These are phyloP conservation scores for Eledona agricola DNA, from an alignment of 2,888 invertebrate species.

Conservation along the genomic window DNA sequence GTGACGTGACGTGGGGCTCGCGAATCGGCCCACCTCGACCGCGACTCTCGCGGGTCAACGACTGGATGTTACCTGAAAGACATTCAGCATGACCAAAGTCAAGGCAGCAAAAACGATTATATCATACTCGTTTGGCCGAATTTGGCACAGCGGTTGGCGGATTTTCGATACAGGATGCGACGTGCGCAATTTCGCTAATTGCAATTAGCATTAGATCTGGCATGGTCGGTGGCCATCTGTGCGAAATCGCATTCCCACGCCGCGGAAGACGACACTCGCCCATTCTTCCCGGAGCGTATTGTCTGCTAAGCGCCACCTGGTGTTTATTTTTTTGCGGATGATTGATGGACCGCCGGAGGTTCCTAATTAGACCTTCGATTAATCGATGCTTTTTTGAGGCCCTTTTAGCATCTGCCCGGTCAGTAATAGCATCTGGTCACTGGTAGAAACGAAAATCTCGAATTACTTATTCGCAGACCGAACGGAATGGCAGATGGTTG, in stretches of 20 bases:
- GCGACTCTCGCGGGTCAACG: conserved; percentile 39
- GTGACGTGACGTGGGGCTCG: neutral
- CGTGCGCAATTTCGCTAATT: conserved; percentile 23
- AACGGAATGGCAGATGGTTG: neutral
- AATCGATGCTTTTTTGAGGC: neutral
- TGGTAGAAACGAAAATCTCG: too few relatives aligned
- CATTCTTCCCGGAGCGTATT: too few relatives aligned
- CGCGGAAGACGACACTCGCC: conserved; percentile 27
- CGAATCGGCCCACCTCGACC: conserved; percentile 19
- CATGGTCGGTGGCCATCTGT: conserved; percentile 24
- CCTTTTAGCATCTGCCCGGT: conserved; percentile 1
- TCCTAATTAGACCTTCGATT: conserved; percentile 1
- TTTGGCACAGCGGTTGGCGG: conserved; percentile 35
- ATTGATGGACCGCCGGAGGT: conserved; percentile 6
- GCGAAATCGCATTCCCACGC: conserved; percentile 32
- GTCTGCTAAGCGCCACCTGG: conserved; percentile 18
- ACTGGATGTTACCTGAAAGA: conserved; percentile 47
- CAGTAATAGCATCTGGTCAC: neutral
- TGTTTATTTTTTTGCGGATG: conserved; percentile 18
- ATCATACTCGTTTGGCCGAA: conserved; percentile 40
- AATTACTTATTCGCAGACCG: neutral
- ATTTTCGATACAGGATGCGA: conserved; percentile 30
- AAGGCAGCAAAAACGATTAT: conserved; percentile 41
- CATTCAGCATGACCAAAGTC: conserved; percentile 44
- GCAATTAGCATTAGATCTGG: conserved; percentile 27